These are phyloP conservation scores for Amiota minor DNA, from an alignment of 2,888 invertebrate species.

Conservation along the genomic window DNA sequence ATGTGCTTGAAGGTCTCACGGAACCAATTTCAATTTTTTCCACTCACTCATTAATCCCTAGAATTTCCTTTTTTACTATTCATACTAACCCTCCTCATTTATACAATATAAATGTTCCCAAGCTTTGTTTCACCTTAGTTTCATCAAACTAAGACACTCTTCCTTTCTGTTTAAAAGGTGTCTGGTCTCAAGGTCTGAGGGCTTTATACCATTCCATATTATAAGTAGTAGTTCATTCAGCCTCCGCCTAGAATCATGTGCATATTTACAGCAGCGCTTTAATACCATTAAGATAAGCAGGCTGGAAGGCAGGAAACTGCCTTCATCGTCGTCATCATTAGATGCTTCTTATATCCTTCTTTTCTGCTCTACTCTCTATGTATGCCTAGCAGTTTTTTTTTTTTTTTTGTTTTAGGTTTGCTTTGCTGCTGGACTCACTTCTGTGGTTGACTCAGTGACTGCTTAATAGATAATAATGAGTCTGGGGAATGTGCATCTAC, in stretches of 20 bases:
- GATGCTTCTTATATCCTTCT: conserved; percentile 52
- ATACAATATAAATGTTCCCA: too few relatives aligned
- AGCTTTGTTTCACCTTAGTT: too few relatives aligned
- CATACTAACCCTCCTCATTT: too few relatives aligned
- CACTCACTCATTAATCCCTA: too few relatives aligned
- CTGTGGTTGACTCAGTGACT: conserved; percentile 44
- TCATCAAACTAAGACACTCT: too few relatives aligned
- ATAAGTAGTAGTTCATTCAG: too few relatives aligned
- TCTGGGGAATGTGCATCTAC: conserved; percentile 40
- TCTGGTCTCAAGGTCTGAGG: conserved; percentile 49
- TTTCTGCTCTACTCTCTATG: conserved; percentile 30
- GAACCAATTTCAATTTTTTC: too few relatives aligned
- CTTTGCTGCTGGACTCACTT: conserved; percentile 30
- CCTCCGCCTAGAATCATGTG: conserved; percentile 40
- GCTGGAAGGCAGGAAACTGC: not conserved
- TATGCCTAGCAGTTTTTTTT: conserved; percentile 36
- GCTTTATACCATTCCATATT: conserved; percentile 32
- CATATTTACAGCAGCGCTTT: conserved; percentile 47
- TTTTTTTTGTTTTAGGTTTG: conserved; percentile 42
- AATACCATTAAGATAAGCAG: conserved; percentile 35
- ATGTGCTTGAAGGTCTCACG: too few relatives aligned
- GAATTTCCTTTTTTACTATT: too few relatives aligned
- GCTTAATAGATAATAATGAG: conserved; percentile 67
- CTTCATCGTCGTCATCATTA: conserved; percentile 51
- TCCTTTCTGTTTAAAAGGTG: too few relatives aligned